Evolutionary conservation across 1,140 invertebrate species (phyloP), one percentile per base, ranked within the genome.

Genomic region (Drosophila grimshawi): DNA sequence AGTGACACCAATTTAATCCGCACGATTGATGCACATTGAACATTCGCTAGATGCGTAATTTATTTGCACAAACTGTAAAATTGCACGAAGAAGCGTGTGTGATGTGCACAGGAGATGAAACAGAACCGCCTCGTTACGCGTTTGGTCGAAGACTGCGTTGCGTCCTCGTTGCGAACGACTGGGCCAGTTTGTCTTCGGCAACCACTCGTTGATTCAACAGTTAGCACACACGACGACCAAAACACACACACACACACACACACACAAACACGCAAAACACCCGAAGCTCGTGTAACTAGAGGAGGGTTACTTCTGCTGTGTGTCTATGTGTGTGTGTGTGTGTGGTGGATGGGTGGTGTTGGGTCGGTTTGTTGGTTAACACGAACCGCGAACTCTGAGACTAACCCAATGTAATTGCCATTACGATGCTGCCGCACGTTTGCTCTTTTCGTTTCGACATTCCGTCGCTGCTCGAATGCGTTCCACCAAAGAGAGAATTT

Each of bases 151-250:
- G 70, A 90, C 88, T 90, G 71, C 61, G 49, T 59, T 48, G 80
- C 55, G 62, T 33, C 52, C 46, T 61, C 62, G 48, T 81, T 49
- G 64, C 35, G 27, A 59, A 63, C 73, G 76, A 49, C 37, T 57
- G 72, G 76, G 67, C 37, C 48, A 48, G 32, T 19, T 19, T 39
- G 33, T n/a, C 59, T 59, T 90, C 88, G 86, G 77, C 86, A 90
- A 90, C 86, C 86, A 90, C 86, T 90, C 86, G 86, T 90, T 90
- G 86, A 90, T 90, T 90, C 86, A 90, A 90, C 86, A 90, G 86
- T 90, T 90, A 61, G 49, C 76, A 64, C 74, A 81, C 5, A 27
- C 55, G n/a, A 49, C 52, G 11, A 46, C 10, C 39, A n/a, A n/a
- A 43, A 43, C 10, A 43, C 39, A 19, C 19, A 19, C 46, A 48